phyloP scores from a whole-genome alignment of 2,888 invertebrate species.

The Imbricaverruca yamaguchii region DNA sequence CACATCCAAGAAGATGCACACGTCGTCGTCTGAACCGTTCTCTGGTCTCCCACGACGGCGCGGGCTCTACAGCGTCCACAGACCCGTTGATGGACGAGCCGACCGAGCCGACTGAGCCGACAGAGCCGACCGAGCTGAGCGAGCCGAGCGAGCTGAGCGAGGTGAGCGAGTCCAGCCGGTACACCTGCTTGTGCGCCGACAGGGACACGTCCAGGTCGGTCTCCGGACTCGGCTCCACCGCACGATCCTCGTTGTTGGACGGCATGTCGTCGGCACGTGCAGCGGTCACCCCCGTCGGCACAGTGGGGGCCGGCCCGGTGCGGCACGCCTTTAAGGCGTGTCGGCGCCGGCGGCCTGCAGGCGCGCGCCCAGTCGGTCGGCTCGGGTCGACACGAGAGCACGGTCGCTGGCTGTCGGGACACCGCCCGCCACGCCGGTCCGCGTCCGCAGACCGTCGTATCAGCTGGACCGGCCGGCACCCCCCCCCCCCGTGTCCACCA shows the following conservation, averaged over 20 bases:
- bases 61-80: no score
- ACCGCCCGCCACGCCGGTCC: no score
- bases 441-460: no score
- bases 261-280: background rate
- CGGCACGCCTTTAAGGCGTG: background rate
- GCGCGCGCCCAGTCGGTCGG: background rate
- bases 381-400: background rate
- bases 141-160: conserved; percentile 3
- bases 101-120: no score
- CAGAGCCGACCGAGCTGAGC: background rate
- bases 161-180: background rate
- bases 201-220: background rate
- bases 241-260: background rate
- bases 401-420: no score
- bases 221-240: background rate
- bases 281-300: background rate
- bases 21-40: no score
- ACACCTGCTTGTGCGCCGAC: background rate
- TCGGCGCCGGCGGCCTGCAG: background rate
- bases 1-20: no score
- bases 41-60: no score
- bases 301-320: background rate
- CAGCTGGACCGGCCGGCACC: no score
- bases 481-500: no score
- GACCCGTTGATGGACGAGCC: no score